These are phyloP conservation scores for Vimba vimba DNA, from an alignment of 2,113 vertebrate genomes.

Conservation along the genomic window DNA sequence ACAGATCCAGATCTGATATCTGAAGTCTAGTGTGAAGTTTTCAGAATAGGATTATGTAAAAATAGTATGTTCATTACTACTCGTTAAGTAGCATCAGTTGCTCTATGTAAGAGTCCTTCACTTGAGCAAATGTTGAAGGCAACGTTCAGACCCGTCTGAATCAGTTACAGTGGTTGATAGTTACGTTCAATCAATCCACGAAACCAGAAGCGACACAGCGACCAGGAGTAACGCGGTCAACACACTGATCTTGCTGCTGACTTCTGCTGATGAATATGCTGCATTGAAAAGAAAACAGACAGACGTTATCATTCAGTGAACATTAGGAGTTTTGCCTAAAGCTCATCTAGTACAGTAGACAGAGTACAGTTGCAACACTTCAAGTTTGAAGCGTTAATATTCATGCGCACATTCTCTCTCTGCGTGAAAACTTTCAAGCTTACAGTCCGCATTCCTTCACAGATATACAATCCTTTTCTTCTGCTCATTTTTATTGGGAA, in stretches of 20 bases:
- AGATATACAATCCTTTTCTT: too few species aligned
- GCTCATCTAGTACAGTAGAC: background rate
- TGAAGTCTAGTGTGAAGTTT: background rate
- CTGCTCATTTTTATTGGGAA: too few species aligned
- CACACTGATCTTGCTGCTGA: conserved; percentile 35
- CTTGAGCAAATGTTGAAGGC: background rate
- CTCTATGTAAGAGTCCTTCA: background rate
- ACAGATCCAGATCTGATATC: background rate
- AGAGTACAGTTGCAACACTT: too few species aligned
- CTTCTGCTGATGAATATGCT: conserved; percentile 1
- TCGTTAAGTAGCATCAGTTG: background rate
- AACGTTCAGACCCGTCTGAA: background rate
- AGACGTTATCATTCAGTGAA: background rate
- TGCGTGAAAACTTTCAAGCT: too few species aligned
- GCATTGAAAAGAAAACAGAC: background rate
- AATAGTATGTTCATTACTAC: background rate
- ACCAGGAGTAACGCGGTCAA: conserved; percentile 14
- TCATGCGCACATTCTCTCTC: too few species aligned
- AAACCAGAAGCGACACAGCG: conserved; percentile 3
- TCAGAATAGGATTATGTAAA: background rate
- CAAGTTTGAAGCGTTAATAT: too few species aligned
- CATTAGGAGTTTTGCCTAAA: background rate
- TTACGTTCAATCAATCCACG: background rate
- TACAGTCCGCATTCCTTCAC: too few species aligned
- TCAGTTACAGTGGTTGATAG: background rate